Percentiles rank a stretch among this genome's conserved stretches.
phyloP scores from a whole-genome alignment of 2,113 vertebrate species.

The Tupaia chinensis region DNA sequence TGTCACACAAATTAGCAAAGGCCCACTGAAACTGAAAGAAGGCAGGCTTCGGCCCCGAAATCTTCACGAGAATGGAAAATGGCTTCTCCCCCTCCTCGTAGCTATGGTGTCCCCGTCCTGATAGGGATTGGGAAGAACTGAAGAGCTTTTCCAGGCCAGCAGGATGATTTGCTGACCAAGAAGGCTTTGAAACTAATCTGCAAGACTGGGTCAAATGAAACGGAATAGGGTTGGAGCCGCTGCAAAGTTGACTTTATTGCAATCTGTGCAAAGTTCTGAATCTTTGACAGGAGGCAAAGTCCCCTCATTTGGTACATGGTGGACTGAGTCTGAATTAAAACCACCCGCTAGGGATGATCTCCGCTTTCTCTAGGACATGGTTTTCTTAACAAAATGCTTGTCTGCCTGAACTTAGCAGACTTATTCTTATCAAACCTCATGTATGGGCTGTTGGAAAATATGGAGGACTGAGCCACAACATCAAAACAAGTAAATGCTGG shows the following conservation, averaged over 20 bases:
- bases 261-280: constrained; percentile 36
- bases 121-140: neutral
- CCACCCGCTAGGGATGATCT: constrained; percentile 7
- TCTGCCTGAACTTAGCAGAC: constrained; percentile 1
- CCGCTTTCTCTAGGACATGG: neutral
- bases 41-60: constrained; percentile 45
- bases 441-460: neutral
- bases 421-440: neutral
- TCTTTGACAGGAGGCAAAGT: constrained; percentile 26
- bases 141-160: constrained; percentile 49
- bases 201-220: constrained; percentile 46
- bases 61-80: constrained; percentile 44
- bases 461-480: neutral
- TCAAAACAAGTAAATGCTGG: neutral
- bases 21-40: constrained; percentile 71
- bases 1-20: constrained; percentile 79
- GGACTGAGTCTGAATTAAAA: constrained; percentile 39
- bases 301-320: constrained; percentile 44
- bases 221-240: neutral
- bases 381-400: constrained; percentile 51
- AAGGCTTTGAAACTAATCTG: constrained; percentile 48
- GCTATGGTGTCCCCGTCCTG: neutral
- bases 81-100: neutral
- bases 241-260: constrained; percentile 25
- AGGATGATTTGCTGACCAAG: constrained; percentile 46